Percentiles rank a stretch among this genome's conserved stretches.
phyloP scores from a whole-genome alignment of 2,113 vertebrate species.

The Melanerpes aurifrons region DNA sequence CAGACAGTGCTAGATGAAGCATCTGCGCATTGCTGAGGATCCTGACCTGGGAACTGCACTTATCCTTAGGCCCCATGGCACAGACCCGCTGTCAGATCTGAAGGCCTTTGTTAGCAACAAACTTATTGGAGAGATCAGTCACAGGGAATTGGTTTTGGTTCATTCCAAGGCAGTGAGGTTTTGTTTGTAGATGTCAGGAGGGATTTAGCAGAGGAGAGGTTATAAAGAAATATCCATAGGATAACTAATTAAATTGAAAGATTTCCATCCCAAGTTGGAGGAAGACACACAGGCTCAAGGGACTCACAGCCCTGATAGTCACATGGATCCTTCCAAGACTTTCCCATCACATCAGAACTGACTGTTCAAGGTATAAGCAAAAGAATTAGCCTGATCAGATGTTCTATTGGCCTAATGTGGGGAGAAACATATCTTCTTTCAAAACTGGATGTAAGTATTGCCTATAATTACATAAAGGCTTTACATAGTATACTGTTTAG shows the following conservation, averaged over 20 bases:
- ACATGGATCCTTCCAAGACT: not conserved
- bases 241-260: conserved; percentile 65
- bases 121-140: conserved; percentile 71
- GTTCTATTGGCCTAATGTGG: not conserved
- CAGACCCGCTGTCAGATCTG: conserved; percentile 54
- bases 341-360: not conserved
- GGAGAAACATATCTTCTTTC: not conserved
- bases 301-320: not conserved
- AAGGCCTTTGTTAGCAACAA: conserved; percentile 63
- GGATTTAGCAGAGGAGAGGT: conserved; percentile 57
- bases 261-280: conserved; percentile 17
- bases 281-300: not conserved
- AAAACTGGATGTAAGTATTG: not conserved
- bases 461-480: not conserved
- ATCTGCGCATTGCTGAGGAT: conserved; percentile 50
- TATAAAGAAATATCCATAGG: conserved; percentile 68
- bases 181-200: conserved; percentile 64
- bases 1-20: conserved; percentile 65
- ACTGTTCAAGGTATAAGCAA: not conserved
- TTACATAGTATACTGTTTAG: not conserved
- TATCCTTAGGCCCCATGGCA: conserved; percentile 64
- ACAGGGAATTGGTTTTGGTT: conserved; percentile 65
- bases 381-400: not conserved
- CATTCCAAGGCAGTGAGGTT: conserved; percentile 69
- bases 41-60: conserved; percentile 67